Evolutionary conservation across 92 coral and sea anemone species (phyloP).

Genomic region (Porites cylindrica): DNA sequence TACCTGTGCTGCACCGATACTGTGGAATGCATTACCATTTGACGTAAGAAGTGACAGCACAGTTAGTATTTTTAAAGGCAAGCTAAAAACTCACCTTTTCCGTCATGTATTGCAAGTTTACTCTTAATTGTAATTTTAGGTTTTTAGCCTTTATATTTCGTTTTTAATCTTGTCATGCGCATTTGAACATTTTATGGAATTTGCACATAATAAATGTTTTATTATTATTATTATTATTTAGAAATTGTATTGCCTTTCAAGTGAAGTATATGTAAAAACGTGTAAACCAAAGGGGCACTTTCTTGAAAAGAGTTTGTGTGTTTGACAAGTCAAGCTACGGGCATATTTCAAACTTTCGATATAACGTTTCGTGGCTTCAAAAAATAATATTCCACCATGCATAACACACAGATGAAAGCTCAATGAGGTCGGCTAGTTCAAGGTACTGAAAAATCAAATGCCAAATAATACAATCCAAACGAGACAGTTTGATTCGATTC

Average conservation of each 20-base stretch:
- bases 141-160: too few species aligned
- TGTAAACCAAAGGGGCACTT: background rate
- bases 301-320: background rate
- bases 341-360: background rate
- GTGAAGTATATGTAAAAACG: background rate
- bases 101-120: too few species aligned
- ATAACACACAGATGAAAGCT: background rate
- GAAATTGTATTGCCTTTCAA: background rate
- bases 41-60: too few species aligned
- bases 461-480: background rate
- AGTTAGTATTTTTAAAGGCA: too few species aligned
- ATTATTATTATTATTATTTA: too few species aligned
- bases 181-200: too few species aligned
- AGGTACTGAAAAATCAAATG: constrained; percentile 5
- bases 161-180: too few species aligned
- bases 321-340: background rate
- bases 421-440: background rate
- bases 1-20: too few species aligned
- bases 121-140: too few species aligned
- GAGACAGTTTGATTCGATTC: background rate
- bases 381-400: constrained; percentile 11
- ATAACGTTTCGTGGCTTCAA: background rate
- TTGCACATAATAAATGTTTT: too few species aligned
- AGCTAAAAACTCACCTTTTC: too few species aligned
- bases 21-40: too few species aligned